A percentile compares a stretch with the other conserved stretches of the same genome.
phyloP scores from a whole-genome alignment of 1,140 invertebrate genomes.

The Leptinotarsa undecemlineata region DNA sequence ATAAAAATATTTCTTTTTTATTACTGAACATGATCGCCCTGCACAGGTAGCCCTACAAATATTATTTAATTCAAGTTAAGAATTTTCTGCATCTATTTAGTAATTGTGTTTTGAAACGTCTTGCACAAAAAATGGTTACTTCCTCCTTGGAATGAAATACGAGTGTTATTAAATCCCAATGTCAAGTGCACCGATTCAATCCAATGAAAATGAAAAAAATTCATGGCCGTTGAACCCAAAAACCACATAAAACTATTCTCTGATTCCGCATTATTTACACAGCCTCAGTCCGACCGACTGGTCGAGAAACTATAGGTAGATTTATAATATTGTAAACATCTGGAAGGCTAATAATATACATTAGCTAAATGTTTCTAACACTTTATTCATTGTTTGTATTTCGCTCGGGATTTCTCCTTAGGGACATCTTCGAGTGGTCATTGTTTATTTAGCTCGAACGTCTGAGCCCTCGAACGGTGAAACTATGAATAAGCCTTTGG shows the following conservation, averaged over 20 bases:
- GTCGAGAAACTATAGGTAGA: slow-evolving; percentile 23
- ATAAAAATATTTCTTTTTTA: too few species aligned
- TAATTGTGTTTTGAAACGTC: too few species aligned
- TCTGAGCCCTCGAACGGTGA: background rate
- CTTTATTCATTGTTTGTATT: slow-evolving; percentile 38
- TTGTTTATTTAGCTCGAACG: slow-evolving; percentile 34
- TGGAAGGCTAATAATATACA: slow-evolving; percentile 38
- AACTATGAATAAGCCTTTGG: background rate
- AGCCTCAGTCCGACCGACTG: background rate
- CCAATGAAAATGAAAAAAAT: background rate
- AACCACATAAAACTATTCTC: background rate
- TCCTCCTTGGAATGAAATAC: too few species aligned
- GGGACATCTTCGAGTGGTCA: slow-evolving; percentile 37
- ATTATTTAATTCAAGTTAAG: too few species aligned
- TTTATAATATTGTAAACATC: slow-evolving; percentile 34
- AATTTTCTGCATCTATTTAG: too few species aligned
- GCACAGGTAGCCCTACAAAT: too few species aligned
- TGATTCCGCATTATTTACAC: background rate
- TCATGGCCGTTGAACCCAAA: background rate
- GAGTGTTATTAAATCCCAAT: too few species aligned
- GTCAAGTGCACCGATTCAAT: background rate
- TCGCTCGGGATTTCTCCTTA: slow-evolving; percentile 37
- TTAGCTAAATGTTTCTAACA: slow-evolving; percentile 40
- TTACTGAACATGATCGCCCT: too few species aligned
- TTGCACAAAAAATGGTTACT: too few species aligned